A percentile compares a stretch with the other conserved stretches of the same genome.
Evolutionary conservation across 1,140 invertebrate genomes (phyloP).

Genomic region (Bombus confusus): DNA sequence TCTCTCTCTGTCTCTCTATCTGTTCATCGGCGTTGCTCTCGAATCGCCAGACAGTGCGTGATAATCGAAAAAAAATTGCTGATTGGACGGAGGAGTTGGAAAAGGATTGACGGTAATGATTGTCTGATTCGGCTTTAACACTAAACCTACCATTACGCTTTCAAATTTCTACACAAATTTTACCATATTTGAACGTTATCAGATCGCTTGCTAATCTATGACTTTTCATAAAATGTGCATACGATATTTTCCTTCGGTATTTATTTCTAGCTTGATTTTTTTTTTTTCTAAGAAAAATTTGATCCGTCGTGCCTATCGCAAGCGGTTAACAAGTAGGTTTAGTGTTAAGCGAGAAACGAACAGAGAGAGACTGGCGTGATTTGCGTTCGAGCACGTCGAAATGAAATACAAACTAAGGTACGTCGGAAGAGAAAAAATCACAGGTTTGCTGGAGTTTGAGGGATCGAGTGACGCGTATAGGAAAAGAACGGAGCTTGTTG

Average conservation of each 20-base stretch:
- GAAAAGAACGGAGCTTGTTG: constrained; percentile 4
- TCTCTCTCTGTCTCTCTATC: background rate
- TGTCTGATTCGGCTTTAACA: background rate
- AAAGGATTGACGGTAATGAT: background rate
- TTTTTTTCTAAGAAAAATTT: no score
- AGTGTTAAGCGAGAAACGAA: no score
- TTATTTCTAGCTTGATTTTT: no score
- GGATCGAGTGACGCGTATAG: constrained; percentile 40
- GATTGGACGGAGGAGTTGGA: background rate
- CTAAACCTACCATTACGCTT: no score
- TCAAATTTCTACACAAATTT: no score
- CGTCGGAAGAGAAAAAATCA: no score
- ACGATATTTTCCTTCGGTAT: no score
- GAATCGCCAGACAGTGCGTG: background rate
- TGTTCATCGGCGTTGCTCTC: constrained; percentile 11
- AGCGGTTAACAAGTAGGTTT: no score
- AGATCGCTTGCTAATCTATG: no score
- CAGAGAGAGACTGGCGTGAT: background rate
- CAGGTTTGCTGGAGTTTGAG: background rate
- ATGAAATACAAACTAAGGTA: background rate
- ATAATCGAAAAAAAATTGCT: background rate
- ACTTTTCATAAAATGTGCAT: no score
- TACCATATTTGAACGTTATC: no score
- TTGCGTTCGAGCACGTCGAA: background rate
- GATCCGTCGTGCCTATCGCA: no score